A percentile compares a stretch with the other conserved stretches of the same genome.
These are phyloP conservation scores for Bombus fervidus DNA, from an alignment of 1,140 invertebrate genomes.

Conservation along the genomic window DNA sequence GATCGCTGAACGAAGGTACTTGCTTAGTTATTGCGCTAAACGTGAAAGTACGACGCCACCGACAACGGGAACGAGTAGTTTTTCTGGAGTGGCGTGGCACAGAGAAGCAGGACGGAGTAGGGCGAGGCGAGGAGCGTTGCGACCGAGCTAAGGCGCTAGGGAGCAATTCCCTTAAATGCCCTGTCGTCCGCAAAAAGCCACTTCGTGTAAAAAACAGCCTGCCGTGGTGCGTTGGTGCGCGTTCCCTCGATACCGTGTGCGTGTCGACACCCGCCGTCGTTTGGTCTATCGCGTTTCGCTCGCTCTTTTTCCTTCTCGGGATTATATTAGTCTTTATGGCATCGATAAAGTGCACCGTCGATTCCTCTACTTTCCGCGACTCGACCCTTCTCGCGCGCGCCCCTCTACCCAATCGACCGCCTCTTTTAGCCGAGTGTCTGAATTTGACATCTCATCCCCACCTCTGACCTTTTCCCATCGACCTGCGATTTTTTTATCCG, in stretches of 20 bases:
- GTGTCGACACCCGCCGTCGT: constrained; percentile 68
- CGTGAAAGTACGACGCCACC: neutral
- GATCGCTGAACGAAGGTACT: neutral
- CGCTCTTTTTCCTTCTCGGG: constrained; percentile 71
- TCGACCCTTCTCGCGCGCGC: constrained; percentile 14
- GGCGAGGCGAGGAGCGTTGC: constrained; percentile 27
- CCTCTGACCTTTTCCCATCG: neutral
- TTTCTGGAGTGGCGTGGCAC: neutral
- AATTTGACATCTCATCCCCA: constrained; percentile 48
- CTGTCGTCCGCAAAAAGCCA: constrained; percentile 80
- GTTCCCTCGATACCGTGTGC: constrained; percentile 53
- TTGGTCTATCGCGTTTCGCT: constrained; percentile 77
- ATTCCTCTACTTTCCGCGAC: constrained; percentile 58
- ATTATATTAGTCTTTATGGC: constrained; percentile 81
- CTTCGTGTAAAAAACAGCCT: constrained; percentile 79
- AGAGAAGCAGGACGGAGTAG: neutral
- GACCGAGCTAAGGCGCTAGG: constrained; percentile 68
- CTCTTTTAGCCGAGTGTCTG: constrained; percentile 41
- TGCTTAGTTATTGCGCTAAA: neutral
- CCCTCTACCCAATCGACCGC: constrained; percentile 20
- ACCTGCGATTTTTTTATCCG: neutral
- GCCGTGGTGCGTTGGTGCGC: constrained; percentile 55
- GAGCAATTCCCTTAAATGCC: constrained; percentile 82
- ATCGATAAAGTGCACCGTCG: constrained; percentile 78
- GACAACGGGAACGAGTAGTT: neutral